Percentiles rank a stretch among this genome's conserved stretches.
Conservation (phyloP, 2,113 vertebrate genomes). For the Hirundichthys speculiger region DNA sequence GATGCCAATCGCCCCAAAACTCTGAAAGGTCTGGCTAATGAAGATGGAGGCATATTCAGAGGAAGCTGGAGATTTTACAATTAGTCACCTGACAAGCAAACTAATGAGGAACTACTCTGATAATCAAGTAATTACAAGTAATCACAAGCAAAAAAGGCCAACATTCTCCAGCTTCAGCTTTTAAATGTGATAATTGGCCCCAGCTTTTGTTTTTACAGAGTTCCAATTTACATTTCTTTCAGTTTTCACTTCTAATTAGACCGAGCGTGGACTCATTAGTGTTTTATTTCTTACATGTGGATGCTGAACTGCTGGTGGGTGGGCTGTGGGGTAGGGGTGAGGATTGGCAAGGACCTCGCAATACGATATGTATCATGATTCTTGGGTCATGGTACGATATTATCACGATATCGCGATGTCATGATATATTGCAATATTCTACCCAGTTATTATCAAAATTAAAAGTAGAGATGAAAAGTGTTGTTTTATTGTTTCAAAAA, state of each 20-base stretch:
- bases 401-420: too few relatives aligned
- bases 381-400: too few relatives aligned
- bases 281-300: background rate
- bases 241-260: background rate
- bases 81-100: constrained; percentile 2
- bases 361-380: too few relatives aligned
- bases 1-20: constrained; percentile 1
- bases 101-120: constrained; percentile 19
- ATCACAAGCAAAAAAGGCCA: constrained; percentile 1
- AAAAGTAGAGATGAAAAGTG: too few relatives aligned
- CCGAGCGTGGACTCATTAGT: background rate
- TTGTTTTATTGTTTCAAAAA: too few relatives aligned
- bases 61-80: constrained; percentile 7
- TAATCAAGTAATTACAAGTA: constrained; percentile 35
- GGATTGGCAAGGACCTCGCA: too few relatives aligned
- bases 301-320: too few relatives aligned
- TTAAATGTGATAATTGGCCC: background rate
- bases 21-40: constrained; percentile 1
- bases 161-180: constrained; percentile 1
- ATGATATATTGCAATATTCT: too few relatives aligned
- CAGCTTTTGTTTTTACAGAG: background rate
- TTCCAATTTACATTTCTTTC: background rate
- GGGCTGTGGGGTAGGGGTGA: too few relatives aligned
- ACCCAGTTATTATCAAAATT: too few relatives aligned
- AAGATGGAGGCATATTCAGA: background rate